Conservation (phyloP, 2,113 vertebrate genomes). For the Copsychus sechellarum region DNA sequence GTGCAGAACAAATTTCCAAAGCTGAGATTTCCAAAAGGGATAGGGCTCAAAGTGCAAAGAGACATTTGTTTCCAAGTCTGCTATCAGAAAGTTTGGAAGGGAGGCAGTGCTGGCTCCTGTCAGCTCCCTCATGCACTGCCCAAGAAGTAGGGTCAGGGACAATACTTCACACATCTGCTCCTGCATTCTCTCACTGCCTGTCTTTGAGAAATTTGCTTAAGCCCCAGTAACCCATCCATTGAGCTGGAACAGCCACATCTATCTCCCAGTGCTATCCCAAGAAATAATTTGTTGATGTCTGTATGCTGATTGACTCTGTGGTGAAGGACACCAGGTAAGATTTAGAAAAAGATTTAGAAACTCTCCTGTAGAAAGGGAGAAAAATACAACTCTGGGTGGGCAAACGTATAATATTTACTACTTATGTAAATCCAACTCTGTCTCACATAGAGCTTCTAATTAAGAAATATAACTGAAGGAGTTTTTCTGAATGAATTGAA, state of each 20-base stretch:
- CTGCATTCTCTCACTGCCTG: background rate
- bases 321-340: background rate
- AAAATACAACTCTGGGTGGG: background rate
- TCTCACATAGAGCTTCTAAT: background rate
- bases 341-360: background rate
- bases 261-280: background rate
- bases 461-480: background rate
- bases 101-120: background rate
- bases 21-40: background rate
- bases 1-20: background rate
- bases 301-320: background rate
- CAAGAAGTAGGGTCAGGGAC: background rate
- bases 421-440: background rate
- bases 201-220: background rate
- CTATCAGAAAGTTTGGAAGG: background rate
- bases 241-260: background rate
- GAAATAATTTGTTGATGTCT: background rate
- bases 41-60: background rate
- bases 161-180: background rate
- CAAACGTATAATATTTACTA: background rate
- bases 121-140: background rate
- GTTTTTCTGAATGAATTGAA: background rate
- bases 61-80: background rate
- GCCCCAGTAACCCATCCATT: background rate
- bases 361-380: background rate